Percentiles rank a stretch among this genome's conserved stretches.
These are phyloP conservation scores for Antigone vipio DNA, from an alignment of 2,113 vertebrate genomes.

Conservation along the genomic window DNA sequence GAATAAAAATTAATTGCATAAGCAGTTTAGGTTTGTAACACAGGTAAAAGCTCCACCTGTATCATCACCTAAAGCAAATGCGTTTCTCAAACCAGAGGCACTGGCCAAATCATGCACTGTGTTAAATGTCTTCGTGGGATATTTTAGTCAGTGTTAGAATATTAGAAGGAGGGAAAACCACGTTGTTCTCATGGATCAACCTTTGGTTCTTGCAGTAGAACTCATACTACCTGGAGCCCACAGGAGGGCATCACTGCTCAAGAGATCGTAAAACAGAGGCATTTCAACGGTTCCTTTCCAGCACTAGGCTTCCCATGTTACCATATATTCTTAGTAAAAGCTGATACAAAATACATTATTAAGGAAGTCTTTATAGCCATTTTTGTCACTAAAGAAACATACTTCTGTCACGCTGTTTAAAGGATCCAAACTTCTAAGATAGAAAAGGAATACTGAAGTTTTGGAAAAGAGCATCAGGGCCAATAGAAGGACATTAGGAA, in stretches of 20 bases:
- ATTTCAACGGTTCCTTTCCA: background rate
- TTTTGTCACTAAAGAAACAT: background rate
- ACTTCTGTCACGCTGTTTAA: background rate
- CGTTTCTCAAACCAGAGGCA: background rate
- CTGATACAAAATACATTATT: background rate
- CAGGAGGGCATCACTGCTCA: constrained; percentile 71
- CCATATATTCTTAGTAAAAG: background rate
- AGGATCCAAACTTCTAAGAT: background rate
- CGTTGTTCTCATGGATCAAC: background rate
- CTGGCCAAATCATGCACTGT: background rate
- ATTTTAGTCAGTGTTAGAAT: background rate
- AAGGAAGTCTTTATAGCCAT: background rate
- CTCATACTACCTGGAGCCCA: constrained; percentile 15
- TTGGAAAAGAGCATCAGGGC: background rate
- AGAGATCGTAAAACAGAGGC: background rate
- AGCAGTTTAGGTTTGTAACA: background rate
- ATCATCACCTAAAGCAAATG: background rate
- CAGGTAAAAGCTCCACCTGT: background rate
- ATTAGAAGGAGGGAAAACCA: background rate
- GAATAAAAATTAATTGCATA: background rate
- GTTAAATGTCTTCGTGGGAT: background rate
- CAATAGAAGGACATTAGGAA: background rate
- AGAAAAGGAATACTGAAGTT: background rate
- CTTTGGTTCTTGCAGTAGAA: background rate
- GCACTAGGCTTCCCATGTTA: background rate